phyloP scores from a whole-genome alignment of 2,888 invertebrate genomes.

The Calliscelio sp. region DNA sequence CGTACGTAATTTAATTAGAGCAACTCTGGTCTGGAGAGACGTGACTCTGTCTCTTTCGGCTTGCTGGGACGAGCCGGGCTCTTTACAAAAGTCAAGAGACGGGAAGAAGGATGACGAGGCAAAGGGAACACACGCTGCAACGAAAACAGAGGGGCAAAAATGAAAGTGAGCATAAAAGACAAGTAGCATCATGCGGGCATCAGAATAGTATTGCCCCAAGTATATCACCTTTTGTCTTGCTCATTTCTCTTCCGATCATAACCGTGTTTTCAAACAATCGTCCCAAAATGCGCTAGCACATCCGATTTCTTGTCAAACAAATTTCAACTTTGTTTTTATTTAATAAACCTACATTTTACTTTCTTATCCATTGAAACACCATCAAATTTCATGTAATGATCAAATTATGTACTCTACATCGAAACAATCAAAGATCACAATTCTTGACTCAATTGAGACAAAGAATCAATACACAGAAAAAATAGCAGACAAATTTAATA shows the following conservation, averaged over 20 bases:
- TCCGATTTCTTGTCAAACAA: no score
- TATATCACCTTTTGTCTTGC: constrained; percentile 9
- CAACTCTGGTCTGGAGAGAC: constrained; percentile 85
- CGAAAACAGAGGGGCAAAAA: constrained; percentile 69
- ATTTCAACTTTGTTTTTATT: no score
- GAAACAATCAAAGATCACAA: background rate
- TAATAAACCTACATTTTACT: no score
- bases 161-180: constrained; percentile 69
- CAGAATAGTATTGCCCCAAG: constrained; percentile 71
- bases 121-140: constrained; percentile 39
- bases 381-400: no score
- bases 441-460: constrained; percentile 24
- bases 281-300: no score
- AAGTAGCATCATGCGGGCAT: constrained; percentile 77
- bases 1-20: constrained; percentile 86
- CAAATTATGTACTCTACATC: no score
- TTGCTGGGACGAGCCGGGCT: constrained; percentile 78
- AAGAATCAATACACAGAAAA: constrained; percentile 28
- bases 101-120: constrained; percentile 50
- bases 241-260: constrained; percentile 67
- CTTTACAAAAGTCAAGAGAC: constrained; percentile 78
- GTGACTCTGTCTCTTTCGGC: constrained; percentile 84
- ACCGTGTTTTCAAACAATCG: constrained; percentile 79
- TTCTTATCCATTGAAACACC: no score
- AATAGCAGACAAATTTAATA: constrained; percentile 15